Percentiles rank a stretch among this genome's conserved stretches.
phyloP scores from a whole-genome alignment of 30 jellyfish, hydroid and myxozoan species.

The Morbakka virulenta region DNA sequence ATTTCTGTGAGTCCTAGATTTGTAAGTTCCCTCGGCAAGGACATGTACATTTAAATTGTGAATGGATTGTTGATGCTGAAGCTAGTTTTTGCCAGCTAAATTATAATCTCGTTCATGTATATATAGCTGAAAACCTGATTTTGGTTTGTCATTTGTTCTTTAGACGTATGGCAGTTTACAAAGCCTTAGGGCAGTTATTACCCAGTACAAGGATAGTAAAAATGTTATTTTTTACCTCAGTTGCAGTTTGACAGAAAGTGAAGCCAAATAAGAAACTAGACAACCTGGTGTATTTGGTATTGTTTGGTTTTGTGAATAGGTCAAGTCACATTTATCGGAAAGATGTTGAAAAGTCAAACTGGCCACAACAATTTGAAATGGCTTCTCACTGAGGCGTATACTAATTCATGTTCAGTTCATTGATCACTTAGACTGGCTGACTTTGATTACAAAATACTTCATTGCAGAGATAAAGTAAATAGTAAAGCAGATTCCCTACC shows the following conservation, averaged over 20 bases:
- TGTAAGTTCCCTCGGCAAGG: too few species aligned
- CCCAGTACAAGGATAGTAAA: conserved; percentile 4
- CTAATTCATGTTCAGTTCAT: conserved; percentile 39
- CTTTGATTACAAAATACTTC: conserved; percentile 35
- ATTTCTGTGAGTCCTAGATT: too few species aligned
- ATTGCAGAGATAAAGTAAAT: conserved; percentile 22
- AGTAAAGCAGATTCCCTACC: conserved; percentile 29
- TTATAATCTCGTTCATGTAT: conserved; percentile 11
- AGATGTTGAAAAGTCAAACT: not conserved
- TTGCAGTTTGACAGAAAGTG: conserved; percentile 21
- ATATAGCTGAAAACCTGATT: conserved; percentile 36
- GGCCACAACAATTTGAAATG: conserved; percentile 6
- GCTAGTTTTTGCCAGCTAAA: conserved; percentile 6
- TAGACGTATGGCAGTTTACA: conserved; percentile 49
- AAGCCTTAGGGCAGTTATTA: conserved; percentile 29
- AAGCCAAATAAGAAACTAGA: conserved; percentile 29
- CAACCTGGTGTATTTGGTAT: conserved; percentile 51
- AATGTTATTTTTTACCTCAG: conserved; percentile 35
- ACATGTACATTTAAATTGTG: not conserved
- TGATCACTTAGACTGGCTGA: conserved; percentile 45
- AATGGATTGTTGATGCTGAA: conserved; percentile 22
- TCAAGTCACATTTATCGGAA: conserved; percentile 9
- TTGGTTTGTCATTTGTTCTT: conserved; percentile 17
- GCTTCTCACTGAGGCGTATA: conserved; percentile 19
- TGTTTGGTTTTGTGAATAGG: conserved; percentile 29